Conservation (phyloP, 2,888 invertebrate species). For the Orgyia antiqua region DNA sequence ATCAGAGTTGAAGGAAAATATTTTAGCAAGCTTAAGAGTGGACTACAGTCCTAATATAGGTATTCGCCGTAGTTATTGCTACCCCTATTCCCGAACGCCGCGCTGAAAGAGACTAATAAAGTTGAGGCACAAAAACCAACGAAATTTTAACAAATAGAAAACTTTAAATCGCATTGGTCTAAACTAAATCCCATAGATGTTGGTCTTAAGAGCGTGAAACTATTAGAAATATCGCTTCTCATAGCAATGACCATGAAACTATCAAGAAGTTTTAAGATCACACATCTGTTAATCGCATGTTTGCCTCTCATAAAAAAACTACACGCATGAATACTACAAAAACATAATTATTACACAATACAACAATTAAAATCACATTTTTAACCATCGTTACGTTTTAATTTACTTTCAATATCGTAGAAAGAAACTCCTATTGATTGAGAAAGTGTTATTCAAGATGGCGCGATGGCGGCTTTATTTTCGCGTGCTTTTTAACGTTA, state of each 20-base stretch:
- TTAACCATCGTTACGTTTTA: slow-evolving; percentile 12
- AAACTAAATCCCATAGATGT: no score
- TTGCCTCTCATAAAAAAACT: slow-evolving; percentile 2
- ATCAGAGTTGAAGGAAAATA: no score
- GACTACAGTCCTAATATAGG: no score
- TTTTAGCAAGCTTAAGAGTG: no score
- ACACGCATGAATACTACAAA: slow-evolving; percentile 9
- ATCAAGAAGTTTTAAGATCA: background rate
- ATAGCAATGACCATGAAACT: background rate
- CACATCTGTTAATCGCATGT: slow-evolving; percentile 13
- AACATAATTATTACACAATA: slow-evolving; percentile 11
- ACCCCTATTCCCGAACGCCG: no score
- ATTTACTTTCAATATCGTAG: slow-evolving; percentile 15
- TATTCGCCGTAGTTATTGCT: no score
- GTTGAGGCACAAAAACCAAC: no score
- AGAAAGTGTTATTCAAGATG: slow-evolving; percentile 39
- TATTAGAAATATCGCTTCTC: no score
- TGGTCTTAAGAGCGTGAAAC: no score
- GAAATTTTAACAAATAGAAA: no score
- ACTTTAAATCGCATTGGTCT: no score
- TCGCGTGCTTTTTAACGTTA: slow-evolving; percentile 31
- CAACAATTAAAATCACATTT: slow-evolving; percentile 15
- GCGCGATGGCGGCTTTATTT: slow-evolving; percentile 18
- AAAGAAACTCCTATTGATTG: slow-evolving; percentile 19
- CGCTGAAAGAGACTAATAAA: no score